A percentile compares a stretch with the other conserved stretches of the same genome.
Evolutionary conservation across 2,888 invertebrate genomes (phyloP).

Genomic region (Clusia tigrina): DNA sequence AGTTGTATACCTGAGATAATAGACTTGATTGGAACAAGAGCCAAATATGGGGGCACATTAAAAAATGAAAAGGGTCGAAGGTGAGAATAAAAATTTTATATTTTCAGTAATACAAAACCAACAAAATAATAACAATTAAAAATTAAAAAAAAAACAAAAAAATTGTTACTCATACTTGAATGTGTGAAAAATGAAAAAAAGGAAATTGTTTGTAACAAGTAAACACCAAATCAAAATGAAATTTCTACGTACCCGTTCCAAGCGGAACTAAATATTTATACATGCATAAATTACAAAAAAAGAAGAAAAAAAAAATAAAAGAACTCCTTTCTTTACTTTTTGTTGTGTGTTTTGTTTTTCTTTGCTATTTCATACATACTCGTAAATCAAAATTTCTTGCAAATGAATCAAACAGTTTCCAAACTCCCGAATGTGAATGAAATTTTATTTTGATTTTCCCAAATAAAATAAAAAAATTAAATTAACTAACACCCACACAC

Average conservation of each 20-base stretch:
- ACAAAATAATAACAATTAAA: constrained; percentile 42
- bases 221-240: constrained; percentile 63
- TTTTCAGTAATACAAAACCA: too few relatives aligned
- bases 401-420: constrained; percentile 20
- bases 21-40: constrained; percentile 99
- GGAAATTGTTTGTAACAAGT: constrained; percentile 51
- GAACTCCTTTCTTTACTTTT: constrained; percentile 9
- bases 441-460: constrained; percentile 61
- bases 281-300: constrained; percentile 2
- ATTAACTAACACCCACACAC: constrained; percentile 25
- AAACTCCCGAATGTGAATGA: constrained; percentile 41
- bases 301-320: constrained; percentile 16
- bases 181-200: constrained; percentile 19
- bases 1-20: constrained; percentile 99
- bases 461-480: constrained; percentile 29
- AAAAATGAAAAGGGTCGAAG: constrained; percentile 99
- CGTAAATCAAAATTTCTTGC: constrained; percentile 28
- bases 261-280: too few relatives aligned
- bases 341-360: constrained; percentile 45
- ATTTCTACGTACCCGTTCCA: constrained; percentile 46
- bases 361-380: constrained; percentile 54
- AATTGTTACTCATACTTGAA: constrained; percentile 7
- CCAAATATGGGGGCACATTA: constrained; percentile 99
- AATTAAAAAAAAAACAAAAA: constrained; percentile 31
- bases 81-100: constrained; percentile 72